Evolutionary conservation across 1,140 invertebrate genomes (phyloP), one percentile per base, ranked within the genome.

Genomic region (Eufriesea mexicana): DNA sequence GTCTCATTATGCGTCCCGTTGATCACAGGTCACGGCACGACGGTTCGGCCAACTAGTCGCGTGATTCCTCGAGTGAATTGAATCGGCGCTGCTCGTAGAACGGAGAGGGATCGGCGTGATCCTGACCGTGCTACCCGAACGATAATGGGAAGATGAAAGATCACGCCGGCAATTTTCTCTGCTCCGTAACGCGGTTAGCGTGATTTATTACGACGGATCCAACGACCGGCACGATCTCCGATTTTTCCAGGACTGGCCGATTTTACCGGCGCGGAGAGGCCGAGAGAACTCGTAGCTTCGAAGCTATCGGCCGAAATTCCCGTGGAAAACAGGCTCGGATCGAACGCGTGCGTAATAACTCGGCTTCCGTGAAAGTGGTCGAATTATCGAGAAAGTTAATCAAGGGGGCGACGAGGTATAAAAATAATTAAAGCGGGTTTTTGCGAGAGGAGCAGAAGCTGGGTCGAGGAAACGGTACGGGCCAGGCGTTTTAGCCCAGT

Each of bases 101-200:
- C 67, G 35, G 35, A 35, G 35, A 68, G 10, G 71, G 61, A 81
- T 47, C 71, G 23, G 18, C 79, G 59, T 55, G 71, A 81, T 81
- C 79, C 71, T 81, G 71, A 81, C 80, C 80, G 74, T 83, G 80
- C 64, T 70, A 77, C 74, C 23, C 55, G 73, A 47, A 77, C 74
- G 80, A 70, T 77, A 83, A 83, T 83, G 73, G 64, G 35, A 83
- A 77, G 62, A 83, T 76, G 80, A 77, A 83, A 77, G 80, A 83
- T 83, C 74, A 45, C 55, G 72, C 62, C 20, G 72, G 72, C 45
- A 67, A 76, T 82, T 82, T 82, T 81, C 79, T 51, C 51, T 18
- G 54, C 49, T 67, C 61, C 61, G 49, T 81, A 75, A 81, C 35
- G 51, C 72, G 5, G 49, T 57, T 28, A n/a, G 8, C n/a, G 67